A percentile compares a stretch with the other conserved stretches of the same genome.
Conservation (phyloP, 2,797 vertebrate genomes). For the Ispidina lecontei region DNA sequence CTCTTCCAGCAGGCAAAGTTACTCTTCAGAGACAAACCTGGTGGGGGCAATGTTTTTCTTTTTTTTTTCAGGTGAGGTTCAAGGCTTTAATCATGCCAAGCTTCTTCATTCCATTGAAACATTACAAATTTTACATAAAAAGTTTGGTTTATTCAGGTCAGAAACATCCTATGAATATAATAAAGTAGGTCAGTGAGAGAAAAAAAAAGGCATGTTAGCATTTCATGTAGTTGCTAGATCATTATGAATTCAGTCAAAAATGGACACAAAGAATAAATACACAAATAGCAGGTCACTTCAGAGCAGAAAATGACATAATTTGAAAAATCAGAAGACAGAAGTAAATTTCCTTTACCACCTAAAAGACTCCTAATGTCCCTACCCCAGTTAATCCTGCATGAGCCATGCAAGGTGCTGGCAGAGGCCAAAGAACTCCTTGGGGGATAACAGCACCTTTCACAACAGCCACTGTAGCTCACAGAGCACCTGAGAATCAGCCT, state of each 20-base stretch:
- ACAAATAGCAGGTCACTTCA: background rate
- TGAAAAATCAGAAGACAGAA: slow-evolving; percentile 4
- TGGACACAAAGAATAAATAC: fast-evolving
- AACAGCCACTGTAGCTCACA: fast-evolving
- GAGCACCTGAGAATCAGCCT: background rate
- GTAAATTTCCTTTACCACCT: background rate
- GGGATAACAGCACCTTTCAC: background rate
- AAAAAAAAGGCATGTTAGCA: background rate
- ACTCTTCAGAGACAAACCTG: background rate
- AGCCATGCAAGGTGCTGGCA: fast-evolving
- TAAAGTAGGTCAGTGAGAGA: background rate
- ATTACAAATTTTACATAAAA: background rate
- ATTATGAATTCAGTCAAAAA: background rate
- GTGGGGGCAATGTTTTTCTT: background rate
- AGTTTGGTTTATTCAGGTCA: background rate
- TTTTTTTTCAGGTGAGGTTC: background rate
- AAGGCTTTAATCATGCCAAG: background rate
- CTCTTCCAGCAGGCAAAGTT: background rate
- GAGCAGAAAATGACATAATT: slow-evolving; percentile 8
- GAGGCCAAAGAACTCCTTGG: background rate
- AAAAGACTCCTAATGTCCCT: background rate
- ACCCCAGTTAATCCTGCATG: fast-evolving
- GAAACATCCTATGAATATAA: background rate
- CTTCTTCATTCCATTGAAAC: background rate
- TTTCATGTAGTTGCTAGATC: background rate